phyloP scores from a whole-genome alignment of 2,113 vertebrate genomes.

The Salvelinus sp. region DNA sequence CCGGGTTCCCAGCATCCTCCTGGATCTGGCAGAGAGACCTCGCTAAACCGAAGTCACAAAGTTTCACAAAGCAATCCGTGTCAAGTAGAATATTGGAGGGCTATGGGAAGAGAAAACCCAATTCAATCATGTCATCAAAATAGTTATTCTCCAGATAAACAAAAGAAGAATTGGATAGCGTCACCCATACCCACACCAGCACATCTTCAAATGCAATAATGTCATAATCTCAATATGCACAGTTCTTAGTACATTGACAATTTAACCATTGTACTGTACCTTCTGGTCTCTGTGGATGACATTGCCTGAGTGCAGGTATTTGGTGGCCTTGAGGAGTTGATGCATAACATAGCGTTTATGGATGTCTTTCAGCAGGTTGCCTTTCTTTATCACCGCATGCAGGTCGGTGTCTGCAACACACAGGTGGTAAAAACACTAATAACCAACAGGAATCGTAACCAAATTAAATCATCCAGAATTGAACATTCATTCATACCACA shows the following conservation, averaged over 20 bases:
- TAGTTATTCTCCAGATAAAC: slow-evolving; percentile 9
- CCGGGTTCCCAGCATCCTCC: slow-evolving; percentile 74
- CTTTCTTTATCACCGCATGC: slow-evolving; percentile 88
- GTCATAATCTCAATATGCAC: not conserved
- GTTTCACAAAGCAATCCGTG: slow-evolving; percentile 84
- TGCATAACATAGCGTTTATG: slow-evolving; percentile 90
- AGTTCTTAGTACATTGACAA: too few species aligned
- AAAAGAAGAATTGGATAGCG: too few species aligned
- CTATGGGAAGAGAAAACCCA: slow-evolving; percentile 59
- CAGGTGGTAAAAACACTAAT: not conserved
- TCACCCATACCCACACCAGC: too few species aligned
- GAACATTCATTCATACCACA: not conserved
- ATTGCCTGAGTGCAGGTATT: slow-evolving; percentile 89
- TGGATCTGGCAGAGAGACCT: slow-evolving; percentile 79
- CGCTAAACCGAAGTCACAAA: slow-evolving; percentile 93
- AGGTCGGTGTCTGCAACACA: slow-evolving; percentile 85
- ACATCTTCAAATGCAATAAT: not conserved
- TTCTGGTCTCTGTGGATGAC: slow-evolving; percentile 95
- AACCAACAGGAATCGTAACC: not conserved
- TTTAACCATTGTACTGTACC: slow-evolving; percentile 62
- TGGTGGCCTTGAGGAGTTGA: slow-evolving; percentile 88
- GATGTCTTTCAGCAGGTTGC: slow-evolving; percentile 82
- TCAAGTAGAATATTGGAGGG: slow-evolving; percentile 91
- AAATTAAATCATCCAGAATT: not conserved
- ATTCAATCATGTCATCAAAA: not conserved